A percentile compares a stretch with the other conserved stretches of the same genome.
These are phyloP conservation scores for Labia minor DNA, from an alignment of 2,888 invertebrate species.

Conservation along the genomic window DNA sequence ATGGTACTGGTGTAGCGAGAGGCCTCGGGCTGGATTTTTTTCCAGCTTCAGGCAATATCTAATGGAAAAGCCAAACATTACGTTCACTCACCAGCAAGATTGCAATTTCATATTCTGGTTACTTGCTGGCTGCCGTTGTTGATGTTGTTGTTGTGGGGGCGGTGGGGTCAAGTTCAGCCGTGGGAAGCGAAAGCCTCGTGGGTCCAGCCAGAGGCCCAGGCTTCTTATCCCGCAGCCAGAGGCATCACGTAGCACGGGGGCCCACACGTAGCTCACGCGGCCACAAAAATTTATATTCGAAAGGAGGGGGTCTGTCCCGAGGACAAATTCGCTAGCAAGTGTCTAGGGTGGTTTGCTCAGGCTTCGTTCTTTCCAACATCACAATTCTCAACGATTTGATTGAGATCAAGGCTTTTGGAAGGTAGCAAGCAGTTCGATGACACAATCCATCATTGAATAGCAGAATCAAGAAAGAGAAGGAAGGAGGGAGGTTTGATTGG, in stretches of 20 bases:
- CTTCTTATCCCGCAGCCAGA: not conserved
- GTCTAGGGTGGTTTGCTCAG: no score
- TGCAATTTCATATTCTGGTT: conserved; percentile 13
- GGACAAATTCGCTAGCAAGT: no score
- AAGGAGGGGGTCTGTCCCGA: no score
- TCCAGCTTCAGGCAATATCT: not conserved
- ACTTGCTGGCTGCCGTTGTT: not conserved
- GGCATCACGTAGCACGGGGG: conserved; percentile 1
- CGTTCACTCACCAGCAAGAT: not conserved
- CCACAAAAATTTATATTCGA: no score
- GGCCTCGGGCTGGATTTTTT: not conserved
- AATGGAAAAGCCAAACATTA: not conserved
- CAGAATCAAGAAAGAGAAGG: no score
- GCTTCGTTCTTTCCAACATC: not conserved
- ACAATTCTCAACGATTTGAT: no score
- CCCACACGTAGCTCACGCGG: not conserved
- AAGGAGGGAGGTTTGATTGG: no score
- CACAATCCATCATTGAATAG: not conserved
- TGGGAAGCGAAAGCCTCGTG: not conserved
- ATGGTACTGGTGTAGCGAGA: not conserved
- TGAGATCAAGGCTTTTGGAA: not conserved
- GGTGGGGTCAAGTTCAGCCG: conserved; percentile 13
- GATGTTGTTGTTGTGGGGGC: not conserved
- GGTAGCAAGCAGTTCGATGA: not conserved
- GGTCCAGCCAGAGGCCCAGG: conserved; percentile 1